Percentiles rank a stretch among this genome's conserved stretches.
Evolutionary conservation across 2,113 vertebrate genomes (phyloP).

Genomic region (Centrocercus urophasianus): DNA sequence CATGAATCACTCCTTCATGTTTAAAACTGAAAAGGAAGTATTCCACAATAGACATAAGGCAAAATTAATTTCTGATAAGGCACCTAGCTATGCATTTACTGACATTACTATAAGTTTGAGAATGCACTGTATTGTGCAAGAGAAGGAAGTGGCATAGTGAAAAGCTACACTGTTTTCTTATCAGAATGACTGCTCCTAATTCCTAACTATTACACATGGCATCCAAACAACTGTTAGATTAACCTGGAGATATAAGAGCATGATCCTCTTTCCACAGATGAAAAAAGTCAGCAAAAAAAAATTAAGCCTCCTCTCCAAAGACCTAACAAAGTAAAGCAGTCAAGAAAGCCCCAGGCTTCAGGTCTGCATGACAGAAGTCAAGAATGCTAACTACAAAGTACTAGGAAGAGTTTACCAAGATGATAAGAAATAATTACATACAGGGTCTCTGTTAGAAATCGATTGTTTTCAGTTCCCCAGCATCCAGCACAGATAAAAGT

Average conservation of each 20-base stretch:
- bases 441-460: neutral
- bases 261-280: neutral
- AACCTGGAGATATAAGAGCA: neutral
- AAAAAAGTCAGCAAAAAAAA: constrained; percentile 12
- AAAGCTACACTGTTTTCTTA: neutral
- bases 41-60: neutral
- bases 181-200: neutral
- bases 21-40: neutral
- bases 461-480: neutral
- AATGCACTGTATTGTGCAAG: neutral
- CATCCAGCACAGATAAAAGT: neutral
- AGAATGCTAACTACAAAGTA: neutral
- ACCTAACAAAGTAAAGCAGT: neutral
- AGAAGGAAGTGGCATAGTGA: neutral
- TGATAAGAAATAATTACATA: neutral
- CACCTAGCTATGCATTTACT: neutral
- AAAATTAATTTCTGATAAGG: neutral
- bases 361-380: neutral
- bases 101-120: neutral
- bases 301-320: constrained; percentile 7
- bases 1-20: neutral
- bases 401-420: neutral
- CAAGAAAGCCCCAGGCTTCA: neutral
- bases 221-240: neutral
- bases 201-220: neutral